These are phyloP conservation scores for Anarhynchus alexandrinus DNA, from an alignment of 2,113 vertebrate species.

Conservation along the genomic window DNA sequence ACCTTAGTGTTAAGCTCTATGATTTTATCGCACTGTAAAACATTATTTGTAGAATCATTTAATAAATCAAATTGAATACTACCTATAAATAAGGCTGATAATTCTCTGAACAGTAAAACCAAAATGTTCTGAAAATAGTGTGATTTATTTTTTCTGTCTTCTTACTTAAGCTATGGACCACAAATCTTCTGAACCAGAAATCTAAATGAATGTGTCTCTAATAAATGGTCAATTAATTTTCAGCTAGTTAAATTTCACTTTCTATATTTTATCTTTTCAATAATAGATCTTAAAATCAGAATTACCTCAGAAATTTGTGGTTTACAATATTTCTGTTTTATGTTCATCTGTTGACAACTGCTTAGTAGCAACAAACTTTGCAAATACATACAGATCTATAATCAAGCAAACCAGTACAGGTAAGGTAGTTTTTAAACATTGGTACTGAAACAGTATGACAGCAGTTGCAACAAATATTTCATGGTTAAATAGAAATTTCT, in stretches of 20 bases:
- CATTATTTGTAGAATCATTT: constrained; percentile 12
- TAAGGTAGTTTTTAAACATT: not conserved
- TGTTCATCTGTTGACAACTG: not conserved
- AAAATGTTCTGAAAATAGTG: constrained; percentile 15
- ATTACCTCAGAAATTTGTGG: not conserved
- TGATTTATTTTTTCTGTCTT: constrained; percentile 24
- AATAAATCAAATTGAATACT: constrained; percentile 40
- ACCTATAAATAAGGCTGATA: constrained; percentile 45
- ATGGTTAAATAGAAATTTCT: not conserved
- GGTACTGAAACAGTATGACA: not conserved
- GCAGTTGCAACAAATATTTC: not conserved
- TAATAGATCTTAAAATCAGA: not conserved
- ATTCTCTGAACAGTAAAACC: constrained; percentile 47
- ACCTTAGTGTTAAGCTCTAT: not conserved
- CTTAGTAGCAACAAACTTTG: not conserved
- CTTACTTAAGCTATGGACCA: not conserved
- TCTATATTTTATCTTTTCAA: not conserved
- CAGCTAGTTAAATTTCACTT: not conserved
- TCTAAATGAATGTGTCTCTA: constrained; percentile 11
- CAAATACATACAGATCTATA: not conserved
- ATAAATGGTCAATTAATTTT: constrained; percentile 25
- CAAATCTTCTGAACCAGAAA: not conserved
- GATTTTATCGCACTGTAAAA: constrained; percentile 37
- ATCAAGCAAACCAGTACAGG: not conserved
- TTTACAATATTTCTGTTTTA: not conserved